These are phyloP conservation scores for Brachionus calyciflorus DNA, from an alignment of 1,140 invertebrate species.

Conservation along the genomic window DNA sequence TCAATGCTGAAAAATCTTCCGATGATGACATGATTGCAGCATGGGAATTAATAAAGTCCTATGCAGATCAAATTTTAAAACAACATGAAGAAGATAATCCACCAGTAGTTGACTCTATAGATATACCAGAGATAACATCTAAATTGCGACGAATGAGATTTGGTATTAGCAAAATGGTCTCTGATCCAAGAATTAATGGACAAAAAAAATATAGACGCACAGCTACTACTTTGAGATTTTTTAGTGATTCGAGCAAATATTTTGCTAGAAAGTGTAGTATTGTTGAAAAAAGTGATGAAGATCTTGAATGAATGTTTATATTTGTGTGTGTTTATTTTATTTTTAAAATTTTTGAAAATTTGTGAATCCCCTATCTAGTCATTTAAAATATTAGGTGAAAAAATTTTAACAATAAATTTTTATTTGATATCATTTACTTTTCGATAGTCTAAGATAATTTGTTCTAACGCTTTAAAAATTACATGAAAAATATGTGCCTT, in stretches of 20 bases:
- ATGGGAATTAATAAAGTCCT: slow-evolving; percentile 73
- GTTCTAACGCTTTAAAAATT: too few species aligned
- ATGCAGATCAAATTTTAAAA: slow-evolving; percentile 30
- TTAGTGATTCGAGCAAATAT: slow-evolving; percentile 42
- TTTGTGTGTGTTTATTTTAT: neutral
- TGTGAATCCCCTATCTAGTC: neutral
- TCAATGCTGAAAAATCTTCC: slow-evolving; percentile 83
- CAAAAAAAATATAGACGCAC: slow-evolving; percentile 34
- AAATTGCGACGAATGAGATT: slow-evolving; percentile 33
- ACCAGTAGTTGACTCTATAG: neutral
- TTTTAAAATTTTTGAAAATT: neutral
- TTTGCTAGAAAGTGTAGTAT: slow-evolving; percentile 35
- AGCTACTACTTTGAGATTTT: slow-evolving; percentile 26
- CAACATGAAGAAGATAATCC: neutral
- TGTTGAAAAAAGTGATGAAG: slow-evolving; percentile 44
- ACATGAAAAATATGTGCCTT: too few species aligned
- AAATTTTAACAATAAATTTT: too few species aligned
- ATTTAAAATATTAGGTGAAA: too few species aligned
- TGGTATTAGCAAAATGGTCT: slow-evolving; percentile 44
- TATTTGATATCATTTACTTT: too few species aligned
- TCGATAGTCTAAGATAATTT: too few species aligned
- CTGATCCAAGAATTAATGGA: slow-evolving; percentile 34
- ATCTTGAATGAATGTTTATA: neutral
- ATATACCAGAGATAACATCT: slow-evolving; percentile 1
- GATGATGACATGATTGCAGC: slow-evolving; percentile 82